Evolutionary conservation across 23 tunicate species (phyloP).

Genomic region (Ciona savignyi): DNA sequence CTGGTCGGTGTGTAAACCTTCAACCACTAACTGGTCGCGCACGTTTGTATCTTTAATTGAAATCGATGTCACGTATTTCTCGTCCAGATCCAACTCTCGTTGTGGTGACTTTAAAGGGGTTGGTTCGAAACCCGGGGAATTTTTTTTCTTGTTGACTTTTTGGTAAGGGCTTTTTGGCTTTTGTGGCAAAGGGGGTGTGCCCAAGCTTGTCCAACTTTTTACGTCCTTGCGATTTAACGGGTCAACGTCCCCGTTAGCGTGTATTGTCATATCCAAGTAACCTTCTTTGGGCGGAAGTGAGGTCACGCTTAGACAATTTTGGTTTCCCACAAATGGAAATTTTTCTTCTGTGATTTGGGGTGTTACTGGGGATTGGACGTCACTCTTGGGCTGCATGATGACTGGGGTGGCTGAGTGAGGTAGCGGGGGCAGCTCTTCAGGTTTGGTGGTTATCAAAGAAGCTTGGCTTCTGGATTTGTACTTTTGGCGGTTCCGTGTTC

Average conservation of each 20-base stretch:
- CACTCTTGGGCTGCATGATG: constrained; percentile 7
- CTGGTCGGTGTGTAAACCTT: constrained; percentile 17
- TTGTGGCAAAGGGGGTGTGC: constrained; percentile 39
- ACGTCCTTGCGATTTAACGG: constrained; percentile 12
- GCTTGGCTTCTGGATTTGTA: background rate
- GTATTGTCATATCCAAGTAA: constrained; percentile 10
- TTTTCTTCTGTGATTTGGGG: constrained; percentile 3
- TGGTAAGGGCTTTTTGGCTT: background rate
- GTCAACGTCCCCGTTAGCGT: background rate
- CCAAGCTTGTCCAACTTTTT: constrained; percentile 45
- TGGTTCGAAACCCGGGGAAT: background rate
- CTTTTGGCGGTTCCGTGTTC: background rate
- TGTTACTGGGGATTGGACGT: constrained; percentile 4
- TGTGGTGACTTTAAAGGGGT: background rate
- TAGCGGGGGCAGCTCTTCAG: constrained; percentile 7
- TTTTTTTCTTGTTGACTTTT: background rate
- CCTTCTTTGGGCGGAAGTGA: background rate
- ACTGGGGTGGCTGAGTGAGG: constrained; percentile 1
- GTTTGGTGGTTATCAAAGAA: background rate
- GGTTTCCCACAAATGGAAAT: background rate
- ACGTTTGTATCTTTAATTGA: background rate
- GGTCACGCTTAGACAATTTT: background rate
- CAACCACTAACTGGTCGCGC: background rate
- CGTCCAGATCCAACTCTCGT: constrained; percentile 30
- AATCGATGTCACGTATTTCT: constrained; percentile 26